Base-by-base conservation (phyloP, 2,797 vertebrate genomes). In the Sebastes kiyomatsui region DNA sequence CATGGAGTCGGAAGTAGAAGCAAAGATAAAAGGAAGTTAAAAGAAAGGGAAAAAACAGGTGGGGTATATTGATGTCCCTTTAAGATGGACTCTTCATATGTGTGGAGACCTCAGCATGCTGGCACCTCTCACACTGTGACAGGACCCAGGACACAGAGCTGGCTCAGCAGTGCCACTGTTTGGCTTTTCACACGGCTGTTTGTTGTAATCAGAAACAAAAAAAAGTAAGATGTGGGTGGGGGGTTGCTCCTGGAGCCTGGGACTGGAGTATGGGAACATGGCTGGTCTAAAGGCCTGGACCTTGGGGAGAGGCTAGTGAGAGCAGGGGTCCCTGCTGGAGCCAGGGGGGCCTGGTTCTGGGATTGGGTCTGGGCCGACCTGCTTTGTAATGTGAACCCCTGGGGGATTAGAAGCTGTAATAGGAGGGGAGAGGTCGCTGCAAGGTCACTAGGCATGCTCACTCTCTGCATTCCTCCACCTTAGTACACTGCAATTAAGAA, bases 371-470 rank as follows among this genome's bases (percentile, higher is more conserved):
- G 86, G 87, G 83, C 84, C 86, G 91, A 85, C 88, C 92, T 89
- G 92, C 94, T 95, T 95, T 95, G 95, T 95, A 96, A 96, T 94
- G 89, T 95, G 96, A 95, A 96, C 94, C 95, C 93, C 94, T 85
- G 92, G 95, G 94, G 95, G 92, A 95, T 94, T 96, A 96, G 93
- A 90, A 92, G 92, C 81, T 92, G 92, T 91, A 94, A 92, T 92
- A 93, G 93, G 92, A 91, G 92, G 91, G 92, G 88, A 92, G 94
- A 95, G 94, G 95, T 96, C 94, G 88, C 88, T 12, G 88, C 92
- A 92, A 91, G 86, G 91, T 96, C 96, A 96, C 81, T 90, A 87
- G 92, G 95, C 95, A 93, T 96, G 91, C 93, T 94, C 90, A 88
- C 90, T 93, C 86, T 92, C 92, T 92, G 86, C 93, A 96, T 94